Conservation (phyloP, 2,888 invertebrate genomes). For the Sesamia inferens region DNA sequence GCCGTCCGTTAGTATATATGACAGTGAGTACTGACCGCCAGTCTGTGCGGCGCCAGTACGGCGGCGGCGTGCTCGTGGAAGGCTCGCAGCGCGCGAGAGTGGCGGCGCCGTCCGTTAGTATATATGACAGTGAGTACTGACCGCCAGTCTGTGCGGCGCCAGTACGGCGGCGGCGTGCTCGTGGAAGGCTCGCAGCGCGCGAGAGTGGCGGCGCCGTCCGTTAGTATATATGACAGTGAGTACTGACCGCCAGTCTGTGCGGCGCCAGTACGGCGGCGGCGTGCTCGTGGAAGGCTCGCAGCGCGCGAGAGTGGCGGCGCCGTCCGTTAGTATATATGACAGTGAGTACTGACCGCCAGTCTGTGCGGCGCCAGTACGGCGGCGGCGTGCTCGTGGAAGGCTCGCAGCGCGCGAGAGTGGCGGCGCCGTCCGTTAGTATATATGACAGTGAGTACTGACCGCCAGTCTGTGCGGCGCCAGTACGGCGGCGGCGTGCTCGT, state of each 20-base stretch:
- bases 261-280: constrained; percentile 71
- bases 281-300: constrained; percentile 81
- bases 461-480: constrained; percentile 69
- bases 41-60: constrained; percentile 68
- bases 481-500: constrained; percentile 75
- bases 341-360: constrained; percentile 66
- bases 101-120: constrained; percentile 86
- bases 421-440: constrained; percentile 85
- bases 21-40: constrained; percentile 66
- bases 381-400: constrained; percentile 80
- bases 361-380: constrained; percentile 68
- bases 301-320: constrained; percentile 88
- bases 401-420: constrained; percentile 76
- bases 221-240: too few relatives aligned
- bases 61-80: constrained; percentile 79
- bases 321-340: background rate
- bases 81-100: constrained; percentile 77
- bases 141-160: constrained; percentile 69
- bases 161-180: constrained; percentile 74
- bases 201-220: constrained; percentile 85
- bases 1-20: constrained; percentile 75
- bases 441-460: constrained; percentile 58
- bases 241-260: constrained; percentile 69
- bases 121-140: constrained; percentile 46
- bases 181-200: constrained; percentile 83